A percentile compares a stretch with the other conserved stretches of the same genome.
Conservation (phyloP, 2,113 vertebrate species). For the Panurus biarmicus region DNA sequence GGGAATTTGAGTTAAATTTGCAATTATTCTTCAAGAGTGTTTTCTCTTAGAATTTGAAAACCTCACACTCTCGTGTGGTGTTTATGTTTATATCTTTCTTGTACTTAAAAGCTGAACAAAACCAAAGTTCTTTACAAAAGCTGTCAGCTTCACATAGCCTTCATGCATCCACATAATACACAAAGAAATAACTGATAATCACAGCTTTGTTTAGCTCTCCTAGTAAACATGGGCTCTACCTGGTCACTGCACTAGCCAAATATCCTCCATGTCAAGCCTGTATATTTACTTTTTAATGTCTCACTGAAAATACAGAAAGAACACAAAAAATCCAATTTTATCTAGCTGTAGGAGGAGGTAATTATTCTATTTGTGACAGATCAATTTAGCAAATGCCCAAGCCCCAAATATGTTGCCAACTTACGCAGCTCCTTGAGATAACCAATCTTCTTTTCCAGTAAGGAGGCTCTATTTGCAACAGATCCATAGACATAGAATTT, state of each 20-base stretch:
- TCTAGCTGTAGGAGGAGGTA: neutral
- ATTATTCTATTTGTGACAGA: neutral
- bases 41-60: neutral
- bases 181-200: neutral
- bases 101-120: neutral
- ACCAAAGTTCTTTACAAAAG: neutral
- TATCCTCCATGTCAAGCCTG: neutral
- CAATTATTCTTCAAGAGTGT: neutral
- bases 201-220: neutral
- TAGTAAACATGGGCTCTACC: neutral
- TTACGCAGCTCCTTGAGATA: constrained; percentile 63
- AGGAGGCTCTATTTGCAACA: neutral
- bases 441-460: constrained; percentile 53
- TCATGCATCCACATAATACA: neutral
- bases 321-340: neutral
- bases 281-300: neutral
- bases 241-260: neutral
- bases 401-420: neutral
- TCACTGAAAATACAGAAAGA: neutral
- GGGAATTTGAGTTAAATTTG: neutral
- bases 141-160: neutral
- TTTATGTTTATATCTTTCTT: neutral
- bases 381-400: neutral
- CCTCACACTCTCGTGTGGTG: neutral
- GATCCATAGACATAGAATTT: constrained; percentile 52